Base-by-base conservation (phyloP, 2,888 invertebrate species). In the Dicycla oo region DNA sequence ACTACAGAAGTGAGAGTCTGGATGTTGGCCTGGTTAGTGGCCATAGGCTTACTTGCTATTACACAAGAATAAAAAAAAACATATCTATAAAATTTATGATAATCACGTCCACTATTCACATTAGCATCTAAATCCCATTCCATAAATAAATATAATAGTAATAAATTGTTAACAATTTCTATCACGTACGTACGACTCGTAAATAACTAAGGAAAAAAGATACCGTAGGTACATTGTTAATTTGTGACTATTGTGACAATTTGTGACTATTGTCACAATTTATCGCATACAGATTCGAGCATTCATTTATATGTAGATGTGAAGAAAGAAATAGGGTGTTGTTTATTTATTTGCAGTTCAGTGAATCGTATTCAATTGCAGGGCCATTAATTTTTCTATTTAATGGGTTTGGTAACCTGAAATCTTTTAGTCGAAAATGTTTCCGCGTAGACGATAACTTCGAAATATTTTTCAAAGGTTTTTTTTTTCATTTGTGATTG, bases 101-200 rank as follows among this genome's bases (percentile, higher is more conserved):
- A 11, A n/a, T 49, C n/a, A 49, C 49, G n/a, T 49, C 49, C 49
- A 64, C 60, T 43, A 58, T 56, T 58, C 38, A 56, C 30, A 73
- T 79, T 64, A 45, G 26, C 72, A 80, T 79, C 67, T 53, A 73
- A 72, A 65, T 47, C 60, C 64, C 43, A 65, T 82, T 67, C 40
- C 11, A 54, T 38, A 40, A n/a, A 38, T 8, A 38, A 73, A 69
- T 67, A 26, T 18, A 78, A 80, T 65, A 64, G 64, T 20, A 80
- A 82, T 70, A 79, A 69, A 82, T 82, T 66, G 62, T 65, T 72
- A 43, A 62, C 57, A 58, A 73, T 80, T 83, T 47, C 75, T 56
- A 68, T 65, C 81, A 81, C 81, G 81, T 80, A 81, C 81, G 81
- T 80, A 23, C 72, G 18, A 23, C 56, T 58, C 69, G 64, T 81